These are phyloP conservation scores for Philotrypesis tridentata DNA, from an alignment of 1,140 invertebrate species.

Conservation along the genomic window DNA sequence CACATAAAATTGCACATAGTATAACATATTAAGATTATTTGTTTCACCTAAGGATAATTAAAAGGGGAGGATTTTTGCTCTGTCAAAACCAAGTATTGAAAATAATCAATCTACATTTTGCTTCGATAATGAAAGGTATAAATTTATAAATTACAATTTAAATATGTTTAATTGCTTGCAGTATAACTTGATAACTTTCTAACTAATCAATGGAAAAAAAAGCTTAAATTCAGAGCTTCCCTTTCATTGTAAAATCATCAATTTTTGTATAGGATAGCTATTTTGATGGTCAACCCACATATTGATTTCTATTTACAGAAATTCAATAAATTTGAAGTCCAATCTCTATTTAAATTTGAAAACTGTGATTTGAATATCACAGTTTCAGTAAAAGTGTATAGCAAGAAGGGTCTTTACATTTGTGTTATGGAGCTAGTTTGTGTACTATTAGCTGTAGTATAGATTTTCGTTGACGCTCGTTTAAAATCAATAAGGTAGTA, in stretches of 20 bases:
- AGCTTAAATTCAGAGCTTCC: too few species aligned
- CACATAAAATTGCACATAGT: not conserved
- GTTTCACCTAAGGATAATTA: slow-evolving; percentile 36
- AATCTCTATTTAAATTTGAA: too few species aligned
- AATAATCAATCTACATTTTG: slow-evolving; percentile 20
- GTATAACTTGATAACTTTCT: not conserved
- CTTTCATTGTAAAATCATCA: too few species aligned
- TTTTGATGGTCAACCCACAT: too few species aligned
- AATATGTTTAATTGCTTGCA: not conserved
- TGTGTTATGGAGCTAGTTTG: not conserved
- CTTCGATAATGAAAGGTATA: slow-evolving; percentile 30
- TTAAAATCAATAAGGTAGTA: not conserved
- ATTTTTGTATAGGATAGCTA: too few species aligned
- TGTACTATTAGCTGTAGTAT: not conserved
- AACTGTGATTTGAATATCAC: too few species aligned
- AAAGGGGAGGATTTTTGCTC: slow-evolving; percentile 18
- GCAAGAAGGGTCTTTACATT: too few species aligned
- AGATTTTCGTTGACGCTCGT: not conserved
- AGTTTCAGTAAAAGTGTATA: too few species aligned
- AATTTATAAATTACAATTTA: not conserved
- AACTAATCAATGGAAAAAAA: too few species aligned
- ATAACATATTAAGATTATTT: slow-evolving; percentile 13
- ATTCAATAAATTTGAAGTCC: too few species aligned
- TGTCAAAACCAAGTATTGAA: slow-evolving; percentile 27
- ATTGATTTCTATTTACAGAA: too few species aligned